Base-by-base conservation (phyloP, 2,888 invertebrate genomes). In the Euphydryas editha region DNA sequence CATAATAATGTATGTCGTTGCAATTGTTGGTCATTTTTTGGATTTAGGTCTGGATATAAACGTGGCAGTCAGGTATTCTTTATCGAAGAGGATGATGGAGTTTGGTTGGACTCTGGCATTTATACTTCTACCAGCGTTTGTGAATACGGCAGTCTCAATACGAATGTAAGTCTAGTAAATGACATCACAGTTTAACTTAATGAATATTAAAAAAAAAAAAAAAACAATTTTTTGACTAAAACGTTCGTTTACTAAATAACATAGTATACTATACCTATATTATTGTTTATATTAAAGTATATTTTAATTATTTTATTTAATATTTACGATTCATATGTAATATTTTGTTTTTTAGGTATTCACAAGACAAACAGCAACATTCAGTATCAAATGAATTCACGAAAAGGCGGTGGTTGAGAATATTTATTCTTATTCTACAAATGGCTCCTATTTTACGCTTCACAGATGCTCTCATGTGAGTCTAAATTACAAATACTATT, bases 371-470 rank as follows among this genome's bases (percentile, higher is more conserved):
- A 76, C 84, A 90, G 75, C 86, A 89, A 59, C 83, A 93, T 74
- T 89, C 94, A 51, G 80, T 94, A 39, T 93, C 94, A 0, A 94
- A 94, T 75, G 93, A 93, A 80, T 92, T 94, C 66, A 94, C 94
- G 0, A 94, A 92, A 72, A 87, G 93, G 65, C 93, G 93, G 76
- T 88, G 94, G 78, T 88, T 95, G n/a, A 88, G 94, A 24, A 84
- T 95, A 51, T 86, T 95, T 75, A 94, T 95, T 7, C 83, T 96
- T 39, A 79, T 95, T 18, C 93, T 96, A 61, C 96, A 96, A 86
- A 92, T 96, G 83, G 96, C 96, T 1, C 96, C 96, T 0, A 94
- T 96, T 47, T 84, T 96, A 55, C 91, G 96, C 76, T 96, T 95
- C 75, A 93, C 92, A 63, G 94, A 95, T 85, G 94, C 94, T 21